Evolutionary conservation across 2,888 invertebrate species (phyloP), one percentile per base, ranked within the genome.

Genomic region (Lomographa bimaculata): DNA sequence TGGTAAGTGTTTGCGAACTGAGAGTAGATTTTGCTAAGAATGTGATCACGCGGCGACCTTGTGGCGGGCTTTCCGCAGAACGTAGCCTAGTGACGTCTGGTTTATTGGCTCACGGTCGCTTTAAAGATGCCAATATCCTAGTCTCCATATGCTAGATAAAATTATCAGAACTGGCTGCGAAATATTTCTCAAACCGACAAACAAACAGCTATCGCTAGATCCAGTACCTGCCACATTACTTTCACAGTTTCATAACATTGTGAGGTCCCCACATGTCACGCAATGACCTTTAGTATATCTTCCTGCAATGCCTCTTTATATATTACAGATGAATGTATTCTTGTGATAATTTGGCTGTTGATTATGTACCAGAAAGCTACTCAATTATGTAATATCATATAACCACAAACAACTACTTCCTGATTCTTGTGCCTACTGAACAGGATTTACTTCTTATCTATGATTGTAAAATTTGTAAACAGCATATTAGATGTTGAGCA

Each of bases 11-110:
- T 40, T 33, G 14, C 14, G 2, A 4, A 3, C 14, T 14, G 14
- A 4, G 3, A 14, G 14, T 3, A 14, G 2, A 14, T 14, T 79
- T 70, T 66, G 69, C 71, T 61, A 68, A 70, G 70, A 77, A 73
- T 79, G 74, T 77, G 72, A 83, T 84, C 85, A 87, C 86, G 87
- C 83, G 76, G 64, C 75, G 87, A 83, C 87, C 89, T 89, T 87
- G 87, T 82, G 54, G 64, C 64, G 65, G 64, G 68, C 68, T 79
- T 78, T 81, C 77, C 76, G 70, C 70, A 64, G 63, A 60, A 60
- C 60, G 50, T 50, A 57, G 39, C 41, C 39, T 50, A 63, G 62
- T 71, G 79, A 80, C 79, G 71, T 79, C 71, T 72, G 67, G 17
- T 71, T 64, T 70, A 68, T 67, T 64, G 57, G 55, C 56, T 60